Conservation (phyloP, 2,888 invertebrate genomes). For the Thymelicus lineola region DNA sequence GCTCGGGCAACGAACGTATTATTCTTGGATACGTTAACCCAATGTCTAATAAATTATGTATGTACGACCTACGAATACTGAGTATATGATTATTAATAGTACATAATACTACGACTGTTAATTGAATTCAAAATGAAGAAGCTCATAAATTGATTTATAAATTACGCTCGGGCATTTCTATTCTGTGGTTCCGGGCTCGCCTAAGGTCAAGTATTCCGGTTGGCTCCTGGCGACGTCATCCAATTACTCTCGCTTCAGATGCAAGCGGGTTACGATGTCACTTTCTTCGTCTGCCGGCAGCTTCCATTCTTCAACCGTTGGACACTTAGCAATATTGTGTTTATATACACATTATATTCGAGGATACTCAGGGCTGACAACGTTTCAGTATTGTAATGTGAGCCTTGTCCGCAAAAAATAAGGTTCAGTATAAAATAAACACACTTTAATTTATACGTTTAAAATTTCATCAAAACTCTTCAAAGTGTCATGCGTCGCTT, state of each 20-base stretch:
- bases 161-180: background rate
- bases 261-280: conserved; percentile 71
- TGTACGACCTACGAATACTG: background rate
- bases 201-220: conserved; percentile 44
- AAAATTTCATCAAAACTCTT: too few species aligned
- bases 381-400: too few species aligned
- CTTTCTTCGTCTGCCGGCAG: conserved; percentile 68
- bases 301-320: conserved; percentile 29
- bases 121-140: background rate
- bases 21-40: too few species aligned
- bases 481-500: too few species aligned
- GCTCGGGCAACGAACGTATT: too few species aligned
- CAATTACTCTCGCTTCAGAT: conserved; percentile 68
- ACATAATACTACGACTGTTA: background rate
- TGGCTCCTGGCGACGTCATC: conserved; percentile 51
- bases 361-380: background rate
- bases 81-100: background rate
- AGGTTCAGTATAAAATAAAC: too few species aligned
- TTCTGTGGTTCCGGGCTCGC: background rate
- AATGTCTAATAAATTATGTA: too few species aligned
- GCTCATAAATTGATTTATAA: conserved; percentile 5
- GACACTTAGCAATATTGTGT: conserved; percentile 1
- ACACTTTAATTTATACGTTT: too few species aligned
- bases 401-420: too few species aligned
- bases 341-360: background rate